phyloP scores from a whole-genome alignment of 2,888 invertebrate genomes.

The Synergus laeviventris region DNA sequence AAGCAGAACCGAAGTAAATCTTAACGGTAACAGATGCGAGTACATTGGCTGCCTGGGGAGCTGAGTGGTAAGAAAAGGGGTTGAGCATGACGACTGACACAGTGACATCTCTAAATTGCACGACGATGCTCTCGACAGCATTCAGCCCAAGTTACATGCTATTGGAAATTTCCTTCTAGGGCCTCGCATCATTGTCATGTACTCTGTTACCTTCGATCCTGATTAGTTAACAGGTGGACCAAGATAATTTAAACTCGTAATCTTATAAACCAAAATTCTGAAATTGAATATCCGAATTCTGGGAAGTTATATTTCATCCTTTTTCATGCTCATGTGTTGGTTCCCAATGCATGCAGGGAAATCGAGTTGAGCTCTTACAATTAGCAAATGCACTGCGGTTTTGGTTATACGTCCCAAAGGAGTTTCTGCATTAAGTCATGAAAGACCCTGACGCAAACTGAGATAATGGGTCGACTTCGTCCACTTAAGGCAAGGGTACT shows the following conservation, averaged over 20 bases:
- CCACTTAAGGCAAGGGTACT: conserved; percentile 61
- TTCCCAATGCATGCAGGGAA: conserved; percentile 41
- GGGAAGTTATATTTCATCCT: background rate
- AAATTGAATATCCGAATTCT: background rate
- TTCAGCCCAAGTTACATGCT: conserved; percentile 1
- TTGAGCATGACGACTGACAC: conserved; percentile 33
- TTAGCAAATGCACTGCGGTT: conserved; percentile 64
- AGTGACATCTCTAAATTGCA: conserved; percentile 36
- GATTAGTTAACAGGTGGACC: conserved; percentile 58
- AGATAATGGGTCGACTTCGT: conserved; percentile 67
- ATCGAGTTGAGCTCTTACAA: conserved; percentile 63
- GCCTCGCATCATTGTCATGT: conserved; percentile 42
- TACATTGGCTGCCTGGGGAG: conserved; percentile 30
- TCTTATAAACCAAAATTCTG: background rate
- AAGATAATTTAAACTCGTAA: no score
- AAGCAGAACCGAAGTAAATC: conserved; percentile 27
- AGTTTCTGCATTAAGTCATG: conserved; percentile 64
- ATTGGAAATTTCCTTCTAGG: conserved; percentile 28
- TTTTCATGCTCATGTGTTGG: background rate
- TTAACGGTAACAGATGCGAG: conserved; percentile 37
- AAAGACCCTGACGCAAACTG: conserved; percentile 62
- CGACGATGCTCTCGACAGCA: conserved; percentile 14
- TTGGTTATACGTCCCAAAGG: conserved; percentile 56
- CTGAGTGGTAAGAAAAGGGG: conserved; percentile 23
- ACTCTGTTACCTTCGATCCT: conserved; percentile 64